Evolutionary conservation across 2,888 invertebrate genomes (phyloP), one percentile per base, ranked within the genome.

Genomic region (Xanthia icteritia): DNA sequence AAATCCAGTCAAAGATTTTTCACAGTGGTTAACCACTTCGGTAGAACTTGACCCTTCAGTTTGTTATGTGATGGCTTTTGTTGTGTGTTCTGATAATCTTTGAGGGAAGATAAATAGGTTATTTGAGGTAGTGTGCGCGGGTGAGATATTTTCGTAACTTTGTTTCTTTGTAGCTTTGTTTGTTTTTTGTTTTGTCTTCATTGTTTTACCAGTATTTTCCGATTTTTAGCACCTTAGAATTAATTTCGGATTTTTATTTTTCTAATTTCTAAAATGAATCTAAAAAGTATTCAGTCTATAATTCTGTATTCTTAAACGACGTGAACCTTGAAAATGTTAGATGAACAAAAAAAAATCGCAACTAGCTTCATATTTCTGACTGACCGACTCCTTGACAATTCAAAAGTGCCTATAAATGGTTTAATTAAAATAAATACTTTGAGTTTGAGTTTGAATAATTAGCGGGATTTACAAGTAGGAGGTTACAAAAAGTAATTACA

Each of bases 1-100:
- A 92, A 91, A 89, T 91, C 91, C 87, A 82, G 90, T 90, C 90
- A 92, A 90, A 93, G 89, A 90, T 92, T 84, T 82, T 88, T 84
- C 87, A 82, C 79, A 76, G 85, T 75, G 86, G 88, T 83, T 89
- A 78, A 64, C 74, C 86, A 72, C 74, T 73, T 76, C 73, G 77
- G 31, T 81, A 68, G 56, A 36, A 23, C 15, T 45, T 76, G 73
- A 77, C 86, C 80, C 77, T 81, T 73, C 42, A 73, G 72, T 77
- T 79, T 83, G 15, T 45, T 48, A 27, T 27, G 8, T 79, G 56
- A 64, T 63, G 42, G 66, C 61, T 63, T 80, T 75, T 82, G 61
- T 73, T 69, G 61, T 76, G 20, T 63, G 31, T 68, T 64, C 58
- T 56, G 15, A 60, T 83, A 83, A 70, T 82, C 67, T 70, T 69